A percentile compares a stretch with the other conserved stretches of the same genome.
Conservation (phyloP, 1,140 invertebrate species). For the Dinothrombium tinctorium region DNA sequence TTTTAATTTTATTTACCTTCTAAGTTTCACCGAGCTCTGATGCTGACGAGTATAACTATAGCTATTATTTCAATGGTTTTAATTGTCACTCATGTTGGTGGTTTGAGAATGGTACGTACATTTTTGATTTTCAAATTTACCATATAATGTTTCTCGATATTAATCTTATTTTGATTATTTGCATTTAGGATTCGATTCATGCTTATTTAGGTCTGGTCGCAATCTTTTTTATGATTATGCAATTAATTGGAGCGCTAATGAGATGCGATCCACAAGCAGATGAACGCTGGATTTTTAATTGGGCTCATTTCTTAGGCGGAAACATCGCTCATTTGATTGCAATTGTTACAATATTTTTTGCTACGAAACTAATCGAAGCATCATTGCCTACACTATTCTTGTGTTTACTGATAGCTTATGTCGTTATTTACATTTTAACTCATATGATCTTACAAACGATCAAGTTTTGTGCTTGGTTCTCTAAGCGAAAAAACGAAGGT, state of each 20-base stretch:
- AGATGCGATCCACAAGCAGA: conserved; percentile 57
- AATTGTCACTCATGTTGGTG: too few relatives aligned
- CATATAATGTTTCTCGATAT: too few relatives aligned
- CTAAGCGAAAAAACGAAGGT: too few relatives aligned
- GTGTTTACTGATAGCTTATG: conserved; percentile 62
- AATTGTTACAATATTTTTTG: conserved; percentile 79
- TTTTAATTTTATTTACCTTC: too few relatives aligned
- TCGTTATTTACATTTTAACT: conserved; percentile 61
- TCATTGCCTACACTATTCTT: conserved; percentile 59
- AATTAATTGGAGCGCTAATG: conserved; percentile 66
- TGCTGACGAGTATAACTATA: too few relatives aligned
- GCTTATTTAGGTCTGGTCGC: conserved; percentile 43
- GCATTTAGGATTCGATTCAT: too few relatives aligned
- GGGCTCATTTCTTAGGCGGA: conserved; percentile 75
- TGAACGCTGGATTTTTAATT: conserved; percentile 67
- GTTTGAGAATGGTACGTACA: too few relatives aligned
- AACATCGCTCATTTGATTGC: conserved; percentile 56
- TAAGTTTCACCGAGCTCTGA: too few relatives aligned
- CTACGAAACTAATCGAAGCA: conserved; percentile 54
- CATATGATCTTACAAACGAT: conserved; percentile 57
- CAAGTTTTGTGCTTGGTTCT: too few relatives aligned
- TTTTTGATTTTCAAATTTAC: too few relatives aligned
- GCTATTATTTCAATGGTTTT: too few relatives aligned
- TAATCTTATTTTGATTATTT: too few relatives aligned
- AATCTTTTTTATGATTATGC: conserved; percentile 24